phyloP scores from a whole-genome alignment of 35 echinoderm and acorn worm genomes.

The Lytechinus pictus region DNA sequence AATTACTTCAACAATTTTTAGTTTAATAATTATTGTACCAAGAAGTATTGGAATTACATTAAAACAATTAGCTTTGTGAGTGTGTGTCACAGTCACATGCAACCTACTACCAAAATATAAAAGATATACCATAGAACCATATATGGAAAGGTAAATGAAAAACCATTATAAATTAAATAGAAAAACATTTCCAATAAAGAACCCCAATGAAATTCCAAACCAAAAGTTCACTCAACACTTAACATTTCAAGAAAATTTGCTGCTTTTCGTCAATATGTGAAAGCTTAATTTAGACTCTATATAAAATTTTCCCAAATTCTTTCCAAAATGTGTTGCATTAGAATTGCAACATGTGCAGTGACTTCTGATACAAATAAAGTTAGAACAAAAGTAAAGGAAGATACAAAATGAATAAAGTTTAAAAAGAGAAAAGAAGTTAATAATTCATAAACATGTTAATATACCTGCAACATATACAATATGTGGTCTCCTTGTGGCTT shows the following conservation, averaged over 20 bases:
- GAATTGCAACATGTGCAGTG: not conserved
- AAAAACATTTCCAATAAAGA: not conserved
- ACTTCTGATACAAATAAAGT: not conserved
- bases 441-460: not conserved
- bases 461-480: constrained; percentile 5
- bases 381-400: not conserved
- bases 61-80: too few species aligned
- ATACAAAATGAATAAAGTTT: not conserved
- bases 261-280: too few species aligned
- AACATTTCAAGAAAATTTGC: not conserved
- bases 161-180: not conserved
- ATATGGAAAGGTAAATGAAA: not conserved
- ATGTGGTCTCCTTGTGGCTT: not conserved
- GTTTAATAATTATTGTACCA: too few species aligned
- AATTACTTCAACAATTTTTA: not conserved
- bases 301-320: not conserved
- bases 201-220: not conserved
- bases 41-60: too few species aligned
- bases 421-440: not conserved
- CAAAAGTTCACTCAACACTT: not conserved
- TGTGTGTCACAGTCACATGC: not conserved
- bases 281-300: too few species aligned
- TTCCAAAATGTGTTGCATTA: not conserved
- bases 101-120: not conserved
- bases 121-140: not conserved